phyloP scores from a whole-genome alignment of 2,797 vertebrate genomes.

The Glyptemys insculpta region DNA sequence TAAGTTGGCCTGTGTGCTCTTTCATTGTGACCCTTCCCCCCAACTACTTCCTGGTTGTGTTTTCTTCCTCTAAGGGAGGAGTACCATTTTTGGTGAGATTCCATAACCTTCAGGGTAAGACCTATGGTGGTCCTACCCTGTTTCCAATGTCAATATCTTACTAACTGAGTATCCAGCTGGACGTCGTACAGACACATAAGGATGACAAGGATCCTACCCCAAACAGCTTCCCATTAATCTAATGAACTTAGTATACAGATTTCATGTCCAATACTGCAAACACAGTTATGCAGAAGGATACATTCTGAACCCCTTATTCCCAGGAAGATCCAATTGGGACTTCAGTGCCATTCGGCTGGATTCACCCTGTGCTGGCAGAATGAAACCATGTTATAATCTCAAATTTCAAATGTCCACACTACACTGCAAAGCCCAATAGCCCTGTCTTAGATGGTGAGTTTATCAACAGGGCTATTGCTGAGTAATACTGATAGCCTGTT shows the following conservation, averaged over 20 bases:
- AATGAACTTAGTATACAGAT: fast-evolving
- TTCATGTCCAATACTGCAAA: neutral
- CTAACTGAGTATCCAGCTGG: neutral
- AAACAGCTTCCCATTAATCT: fast-evolving
- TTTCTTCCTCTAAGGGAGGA: neutral
- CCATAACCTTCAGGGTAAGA: neutral
- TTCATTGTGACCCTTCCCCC: neutral
- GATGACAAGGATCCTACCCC: neutral
- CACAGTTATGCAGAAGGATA: neutral
- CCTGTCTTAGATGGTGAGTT: slow-evolving; percentile 20
- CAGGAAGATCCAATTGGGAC: neutral
- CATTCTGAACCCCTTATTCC: neutral
- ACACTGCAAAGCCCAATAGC: neutral
- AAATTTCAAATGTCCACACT: neutral
- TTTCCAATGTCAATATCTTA: neutral
- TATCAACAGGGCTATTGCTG: slow-evolving; percentile 50
- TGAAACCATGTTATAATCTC: neutral
- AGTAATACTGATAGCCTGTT: slow-evolving; percentile 45
- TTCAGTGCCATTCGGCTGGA: neutral
- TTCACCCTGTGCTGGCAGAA: neutral
- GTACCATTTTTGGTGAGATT: neutral
- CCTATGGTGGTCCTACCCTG: neutral
- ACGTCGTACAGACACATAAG: neutral
- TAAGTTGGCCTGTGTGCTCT: neutral
- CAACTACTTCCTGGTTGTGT: neutral